These are phyloP conservation scores for Hylia prasina DNA, from an alignment of 2,113 vertebrate species.

Conservation along the genomic window DNA sequence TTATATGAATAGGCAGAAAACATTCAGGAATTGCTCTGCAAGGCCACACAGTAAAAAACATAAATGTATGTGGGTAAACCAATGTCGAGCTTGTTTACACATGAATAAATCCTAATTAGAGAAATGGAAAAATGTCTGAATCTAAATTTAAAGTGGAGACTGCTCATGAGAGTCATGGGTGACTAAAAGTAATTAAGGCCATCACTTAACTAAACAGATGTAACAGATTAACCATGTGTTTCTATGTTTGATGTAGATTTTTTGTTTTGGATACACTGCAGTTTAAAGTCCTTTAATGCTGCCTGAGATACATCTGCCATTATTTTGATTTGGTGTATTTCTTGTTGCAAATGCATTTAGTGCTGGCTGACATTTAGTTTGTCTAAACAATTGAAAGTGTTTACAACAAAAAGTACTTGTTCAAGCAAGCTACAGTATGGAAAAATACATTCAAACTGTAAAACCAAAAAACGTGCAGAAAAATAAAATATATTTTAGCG, in stretches of 20 bases:
- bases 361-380: slow-evolving; percentile 38
- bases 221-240: not conserved
- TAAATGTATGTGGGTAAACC: not conserved
- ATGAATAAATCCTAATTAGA: slow-evolving; percentile 2
- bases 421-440: not conserved
- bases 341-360: slow-evolving; percentile 42
- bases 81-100: not conserved
- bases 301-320: slow-evolving; percentile 2
- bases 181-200: not conserved
- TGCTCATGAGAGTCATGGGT: not conserved
- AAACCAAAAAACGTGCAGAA: not conserved
- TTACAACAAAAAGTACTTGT: slow-evolving; percentile 27
- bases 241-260: not conserved
- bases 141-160: not conserved
- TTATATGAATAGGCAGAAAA: not conserved
- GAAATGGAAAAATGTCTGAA: not conserved
- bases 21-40: not conserved
- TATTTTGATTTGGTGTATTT: slow-evolving; percentile 49
- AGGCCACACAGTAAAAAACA: not conserved
- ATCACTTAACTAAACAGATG: not conserved
- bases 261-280: not conserved
- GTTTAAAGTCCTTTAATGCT: not conserved
- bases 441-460: not conserved
- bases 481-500: not conserved
- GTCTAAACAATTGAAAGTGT: slow-evolving; percentile 46